Percentiles rank a stretch among this genome's conserved stretches.
Conservation (phyloP, 2,888 invertebrate genomes). For the Ophonus ardosiacus region DNA sequence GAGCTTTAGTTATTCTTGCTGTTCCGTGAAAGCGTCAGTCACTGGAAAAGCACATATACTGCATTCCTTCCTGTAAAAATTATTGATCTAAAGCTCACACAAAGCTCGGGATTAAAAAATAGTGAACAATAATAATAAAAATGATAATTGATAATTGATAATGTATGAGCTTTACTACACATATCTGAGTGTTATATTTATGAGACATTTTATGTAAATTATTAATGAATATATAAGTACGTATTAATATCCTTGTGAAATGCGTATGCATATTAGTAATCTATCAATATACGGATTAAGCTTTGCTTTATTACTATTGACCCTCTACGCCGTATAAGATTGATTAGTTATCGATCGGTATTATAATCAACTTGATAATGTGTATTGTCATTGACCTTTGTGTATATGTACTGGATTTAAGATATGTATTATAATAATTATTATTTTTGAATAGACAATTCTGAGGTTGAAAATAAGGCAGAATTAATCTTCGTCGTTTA, state of each 20-base stretch:
- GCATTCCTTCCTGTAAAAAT: neutral
- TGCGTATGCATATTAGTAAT: no score
- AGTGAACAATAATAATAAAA: no score
- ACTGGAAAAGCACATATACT: neutral
- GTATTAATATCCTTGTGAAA: no score
- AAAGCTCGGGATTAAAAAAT: neutral
- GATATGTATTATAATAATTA: no score
- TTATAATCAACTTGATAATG: neutral
- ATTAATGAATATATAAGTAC: no score
- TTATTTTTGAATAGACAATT: no score
- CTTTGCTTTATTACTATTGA: neutral
- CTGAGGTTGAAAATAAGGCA: no score
- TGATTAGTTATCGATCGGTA: neutral
- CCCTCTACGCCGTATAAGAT: neutral
- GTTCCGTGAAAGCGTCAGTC: constrained; percentile 12
- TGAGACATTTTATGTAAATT: no score
- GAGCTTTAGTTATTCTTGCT: neutral
- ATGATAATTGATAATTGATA: no score
- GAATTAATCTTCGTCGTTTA: no score
- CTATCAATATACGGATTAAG: neutral
- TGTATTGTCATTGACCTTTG: neutral
- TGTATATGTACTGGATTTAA: neutral
- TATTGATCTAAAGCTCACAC: neutral
- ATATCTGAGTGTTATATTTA: no score
- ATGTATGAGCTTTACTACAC: no score